Conservation (phyloP, 1,140 invertebrate species). For the Limonius californicus region DNA sequence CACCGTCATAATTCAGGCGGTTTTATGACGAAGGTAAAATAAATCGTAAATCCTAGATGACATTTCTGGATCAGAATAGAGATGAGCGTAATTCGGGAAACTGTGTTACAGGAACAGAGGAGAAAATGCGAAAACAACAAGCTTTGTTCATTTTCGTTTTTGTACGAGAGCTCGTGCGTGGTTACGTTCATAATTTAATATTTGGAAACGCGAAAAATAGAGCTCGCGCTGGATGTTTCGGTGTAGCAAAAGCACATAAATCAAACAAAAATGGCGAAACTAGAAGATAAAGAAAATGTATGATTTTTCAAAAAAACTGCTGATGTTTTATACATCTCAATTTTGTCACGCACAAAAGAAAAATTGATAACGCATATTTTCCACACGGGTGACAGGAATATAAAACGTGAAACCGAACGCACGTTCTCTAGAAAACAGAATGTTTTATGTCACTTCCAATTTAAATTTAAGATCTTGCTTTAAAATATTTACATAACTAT, state of each 20-base stretch:
- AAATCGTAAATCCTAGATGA: background rate
- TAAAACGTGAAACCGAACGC: conserved; percentile 14
- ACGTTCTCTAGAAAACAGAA: conserved; percentile 10
- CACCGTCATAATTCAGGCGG: background rate
- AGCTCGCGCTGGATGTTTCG: too few relatives aligned
- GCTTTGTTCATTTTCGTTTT: background rate
- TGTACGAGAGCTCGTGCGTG: background rate
- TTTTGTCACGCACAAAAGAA: conserved; percentile 15
- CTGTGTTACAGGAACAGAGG: background rate
- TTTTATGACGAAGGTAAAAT: background rate
- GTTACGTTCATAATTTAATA: too few relatives aligned
- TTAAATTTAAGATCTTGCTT: conserved; percentile 20
- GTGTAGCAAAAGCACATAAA: background rate
- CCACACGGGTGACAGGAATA: conserved; percentile 7
- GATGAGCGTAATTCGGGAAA: background rate
- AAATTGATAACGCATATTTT: conserved; percentile 19
- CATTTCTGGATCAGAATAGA: background rate
- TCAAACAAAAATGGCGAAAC: background rate
- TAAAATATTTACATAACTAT: conserved; percentile 16
- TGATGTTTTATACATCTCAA: conserved; percentile 18
- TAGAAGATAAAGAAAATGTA: background rate
- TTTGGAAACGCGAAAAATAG: too few relatives aligned
- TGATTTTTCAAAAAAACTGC: conserved; percentile 6
- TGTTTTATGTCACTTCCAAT: conserved; percentile 21
- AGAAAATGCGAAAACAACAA: background rate